These are phyloP conservation scores for Danio rerio DNA, from an alignment of 2,113 vertebrate genomes.

Conservation along the genomic window GRCz12tu NC_133190.1:24049001-24049500, in stretches of 20 bases:
- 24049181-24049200: conserved; percentile 84
- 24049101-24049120: conserved; percentile 94
- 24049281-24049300: not conserved
- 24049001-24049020: not conserved
- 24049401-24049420: conserved; percentile 91
- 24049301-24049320: not conserved
- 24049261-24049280: not conserved
- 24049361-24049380: conserved; percentile 95
- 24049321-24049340: conserved; percentile 91
- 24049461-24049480: not conserved
- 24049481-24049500: not conserved
- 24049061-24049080: conserved; percentile 92
- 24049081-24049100: conserved; percentile 95
- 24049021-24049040: not conserved
- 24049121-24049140: conserved; percentile 96
- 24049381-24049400: conserved; percentile 97
- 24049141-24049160: conserved; percentile 94
- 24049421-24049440: conserved; percentile 13
- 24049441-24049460: conserved; percentile 46
- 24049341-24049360: conserved; percentile 87
- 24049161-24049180: conserved; percentile 93
- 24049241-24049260: not conserved
- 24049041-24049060: conserved; percentile 83
- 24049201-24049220: conserved; percentile 94
- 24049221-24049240: conserved; percentile 91